A percentile compares a stretch with the other conserved stretches of the same genome.
These are phyloP conservation scores for Amblyjoppa proteus DNA, from an alignment of 2,888 invertebrate species.

Conservation along the genomic window DNA sequence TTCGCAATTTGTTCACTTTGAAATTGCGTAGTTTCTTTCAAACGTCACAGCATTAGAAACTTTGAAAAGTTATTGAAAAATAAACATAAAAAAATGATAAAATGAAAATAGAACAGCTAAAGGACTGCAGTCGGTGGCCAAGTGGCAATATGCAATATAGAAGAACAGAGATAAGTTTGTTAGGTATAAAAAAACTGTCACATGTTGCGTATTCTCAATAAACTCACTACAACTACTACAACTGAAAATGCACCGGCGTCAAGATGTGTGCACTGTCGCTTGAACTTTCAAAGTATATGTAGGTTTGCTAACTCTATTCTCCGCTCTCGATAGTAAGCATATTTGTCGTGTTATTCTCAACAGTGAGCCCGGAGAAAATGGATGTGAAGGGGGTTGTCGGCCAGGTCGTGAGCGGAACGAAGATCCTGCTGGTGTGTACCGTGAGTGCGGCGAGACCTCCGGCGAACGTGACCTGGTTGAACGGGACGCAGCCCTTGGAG, in stretches of 20 bases:
- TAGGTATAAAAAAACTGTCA: no score
- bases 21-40: no score
- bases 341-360: slow-evolving; percentile 74
- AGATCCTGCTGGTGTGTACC: slow-evolving; percentile 91
- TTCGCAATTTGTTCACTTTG: no score
- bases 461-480: slow-evolving; percentile 94
- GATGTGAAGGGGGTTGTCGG: slow-evolving; percentile 91
- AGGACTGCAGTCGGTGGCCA: no score
- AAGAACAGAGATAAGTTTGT: no score
- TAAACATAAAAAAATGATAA: not conserved
- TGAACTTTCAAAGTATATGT: slow-evolving; percentile 24
- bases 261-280: slow-evolving; percentile 20
- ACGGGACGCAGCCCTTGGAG: slow-evolving; percentile 87
- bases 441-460: slow-evolving; percentile 94
- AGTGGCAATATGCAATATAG: no score
- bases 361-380: slow-evolving; percentile 94
- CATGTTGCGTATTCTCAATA: no score
- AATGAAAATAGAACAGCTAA: not conserved
- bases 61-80: not conserved
- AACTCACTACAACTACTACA: not conserved
- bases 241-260: not conserved
- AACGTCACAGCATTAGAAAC: not conserved
- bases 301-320: slow-evolving; percentile 37
- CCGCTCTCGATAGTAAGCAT: slow-evolving; percentile 53
- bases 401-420: slow-evolving; percentile 92